Percentiles rank a stretch among this genome's conserved stretches.
Evolutionary conservation across 1,140 invertebrate species (phyloP).

Genomic region (Euglossa dilemma): DNA sequence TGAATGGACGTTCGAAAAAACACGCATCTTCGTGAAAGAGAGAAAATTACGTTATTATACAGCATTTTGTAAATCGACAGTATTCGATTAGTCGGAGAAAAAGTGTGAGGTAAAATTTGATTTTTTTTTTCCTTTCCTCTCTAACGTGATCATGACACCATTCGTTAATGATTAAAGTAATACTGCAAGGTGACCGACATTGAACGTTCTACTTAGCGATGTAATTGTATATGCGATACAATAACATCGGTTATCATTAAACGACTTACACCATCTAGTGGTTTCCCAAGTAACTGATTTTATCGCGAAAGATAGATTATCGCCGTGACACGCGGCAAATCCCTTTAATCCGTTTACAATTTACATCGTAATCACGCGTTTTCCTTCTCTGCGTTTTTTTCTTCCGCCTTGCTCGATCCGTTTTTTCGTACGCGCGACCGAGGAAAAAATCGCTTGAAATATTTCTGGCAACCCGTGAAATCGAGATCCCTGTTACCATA

Average conservation of each 20-base stretch:
- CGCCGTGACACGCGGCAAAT: neutral
- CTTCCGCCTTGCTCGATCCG: neutral
- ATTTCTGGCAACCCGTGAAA: neutral
- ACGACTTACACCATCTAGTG: constrained; percentile 16
- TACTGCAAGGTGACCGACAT: neutral
- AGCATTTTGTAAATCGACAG: neutral
- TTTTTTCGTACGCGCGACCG: accelerated
- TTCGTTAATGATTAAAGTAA: neutral
- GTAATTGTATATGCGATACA: constrained; percentile 5
- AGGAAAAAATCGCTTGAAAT: neutral
- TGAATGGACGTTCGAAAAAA: constrained; percentile 6
- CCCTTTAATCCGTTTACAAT: neutral
- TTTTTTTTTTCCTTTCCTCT: neutral
- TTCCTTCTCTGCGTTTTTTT: neutral
- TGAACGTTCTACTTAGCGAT: constrained; percentile 17
- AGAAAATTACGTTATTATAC: neutral
- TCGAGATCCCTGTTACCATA: neutral
- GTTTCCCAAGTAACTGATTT: neutral
- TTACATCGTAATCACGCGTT: no score
- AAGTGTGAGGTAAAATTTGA: neutral
- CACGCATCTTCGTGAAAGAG: neutral
- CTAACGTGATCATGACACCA: neutral
- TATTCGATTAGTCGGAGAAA: neutral
- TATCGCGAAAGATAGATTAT: neutral
- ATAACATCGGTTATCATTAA: constrained; percentile 25